Evolutionary conservation across 1,140 invertebrate species (phyloP).

Genomic region (Drosophila pandora): DNA sequence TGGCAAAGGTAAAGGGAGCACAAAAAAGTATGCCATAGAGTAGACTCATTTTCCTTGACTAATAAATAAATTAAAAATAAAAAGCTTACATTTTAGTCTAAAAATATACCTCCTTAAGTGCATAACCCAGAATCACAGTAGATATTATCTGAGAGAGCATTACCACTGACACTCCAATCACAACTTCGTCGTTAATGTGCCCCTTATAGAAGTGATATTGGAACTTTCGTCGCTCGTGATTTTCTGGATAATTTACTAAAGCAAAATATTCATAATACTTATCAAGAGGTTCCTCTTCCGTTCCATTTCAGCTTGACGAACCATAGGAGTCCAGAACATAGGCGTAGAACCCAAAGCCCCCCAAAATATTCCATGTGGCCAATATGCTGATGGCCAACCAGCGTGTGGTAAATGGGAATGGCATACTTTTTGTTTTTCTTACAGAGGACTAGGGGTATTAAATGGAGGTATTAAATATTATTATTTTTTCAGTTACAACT

Average conservation of each 20-base stretch:
- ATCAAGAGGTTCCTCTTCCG: not conserved
- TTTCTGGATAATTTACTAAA: conserved; percentile 18
- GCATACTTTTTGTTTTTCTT: conserved; percentile 13
- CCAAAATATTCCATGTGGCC: conserved; percentile 15
- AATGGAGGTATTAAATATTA: conserved; percentile 9
- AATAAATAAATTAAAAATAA: not conserved
- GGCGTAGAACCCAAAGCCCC: conserved; percentile 22
- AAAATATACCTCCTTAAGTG: conserved; percentile 4
- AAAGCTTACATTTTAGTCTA: too few relatives aligned
- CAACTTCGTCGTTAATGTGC: conserved; percentile 4
- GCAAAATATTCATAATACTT: not conserved
- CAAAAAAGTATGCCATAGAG: conserved; percentile 6
- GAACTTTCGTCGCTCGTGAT: conserved; percentile 7
- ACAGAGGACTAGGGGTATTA: not conserved
- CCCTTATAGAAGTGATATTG: conserved; percentile 13
- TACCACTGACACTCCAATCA: conserved; percentile 10
- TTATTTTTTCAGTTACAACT: conserved; percentile 6
- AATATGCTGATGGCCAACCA: not conserved
- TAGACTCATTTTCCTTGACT: not conserved
- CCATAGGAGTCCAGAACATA: conserved; percentile 25
- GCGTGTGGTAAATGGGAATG: not conserved
- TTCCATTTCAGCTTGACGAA: not conserved
- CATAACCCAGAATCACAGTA: not conserved
- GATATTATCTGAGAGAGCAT: conserved; percentile 19
- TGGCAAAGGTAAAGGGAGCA: conserved; percentile 9